These are phyloP conservation scores for Caenorhabditis wallacei DNA, from an alignment of 2,888 invertebrate genomes.

Conservation along the genomic window DNA sequence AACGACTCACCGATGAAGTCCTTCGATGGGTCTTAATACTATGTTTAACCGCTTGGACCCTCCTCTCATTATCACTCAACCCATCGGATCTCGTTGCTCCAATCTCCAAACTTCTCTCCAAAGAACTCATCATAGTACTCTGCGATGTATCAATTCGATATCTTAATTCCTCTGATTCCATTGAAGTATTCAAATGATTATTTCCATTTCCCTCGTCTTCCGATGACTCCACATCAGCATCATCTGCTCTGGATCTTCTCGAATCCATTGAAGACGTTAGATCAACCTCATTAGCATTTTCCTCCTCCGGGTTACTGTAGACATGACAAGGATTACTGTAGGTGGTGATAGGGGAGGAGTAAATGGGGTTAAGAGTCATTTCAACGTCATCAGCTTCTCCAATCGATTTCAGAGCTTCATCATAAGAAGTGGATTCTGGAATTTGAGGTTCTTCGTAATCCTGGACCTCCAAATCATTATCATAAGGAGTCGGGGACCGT, in stretches of 20 bases:
- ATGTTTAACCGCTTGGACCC: conserved; percentile 76
- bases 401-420: conserved; percentile 67
- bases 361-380: conserved; percentile 51
- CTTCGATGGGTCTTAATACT: conserved; percentile 78
- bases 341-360: conserved; percentile 66
- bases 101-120: conserved; percentile 80
- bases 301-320: conserved; percentile 19
- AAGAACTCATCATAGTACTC: conserved; percentile 77
- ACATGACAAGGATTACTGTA: conserved; percentile 35
- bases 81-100: conserved; percentile 81
- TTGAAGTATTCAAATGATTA: conserved; percentile 56
- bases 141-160: conserved; percentile 59
- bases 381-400: conserved; percentile 33
- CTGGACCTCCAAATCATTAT: conserved; percentile 46
- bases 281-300: conserved; percentile 64
- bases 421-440: conserved; percentile 70
- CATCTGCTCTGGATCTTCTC: conserved; percentile 48
- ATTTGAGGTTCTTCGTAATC: conserved; percentile 15
- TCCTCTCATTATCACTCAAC: conserved; percentile 81
- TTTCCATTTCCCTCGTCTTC: conserved; percentile 56
- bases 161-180: conserved; percentile 50
- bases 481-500: conserved; percentile 67
- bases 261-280: conserved; percentile 73
- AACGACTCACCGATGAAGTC: conserved; percentile 49
- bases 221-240: conserved; percentile 58